These are phyloP conservation scores for Terrapene triunguis DNA, from an alignment of 2,113 vertebrate species.

Conservation along the genomic window DNA sequence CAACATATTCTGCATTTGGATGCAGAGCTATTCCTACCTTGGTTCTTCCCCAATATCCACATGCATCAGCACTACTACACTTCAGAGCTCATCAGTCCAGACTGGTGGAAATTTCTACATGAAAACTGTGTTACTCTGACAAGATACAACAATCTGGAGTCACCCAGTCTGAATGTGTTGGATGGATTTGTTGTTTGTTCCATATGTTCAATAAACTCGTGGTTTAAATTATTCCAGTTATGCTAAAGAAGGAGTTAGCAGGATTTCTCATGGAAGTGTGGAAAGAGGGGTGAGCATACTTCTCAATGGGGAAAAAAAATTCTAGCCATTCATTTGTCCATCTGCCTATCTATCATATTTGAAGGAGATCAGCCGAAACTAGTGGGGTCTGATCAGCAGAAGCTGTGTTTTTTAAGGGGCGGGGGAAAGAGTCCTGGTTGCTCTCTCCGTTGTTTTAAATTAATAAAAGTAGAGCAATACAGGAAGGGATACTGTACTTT, in stretches of 20 bases:
- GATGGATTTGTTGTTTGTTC: neutral
- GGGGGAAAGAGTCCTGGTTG: neutral
- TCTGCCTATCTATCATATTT: neutral
- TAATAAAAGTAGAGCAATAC: neutral
- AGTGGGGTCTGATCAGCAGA: neutral
- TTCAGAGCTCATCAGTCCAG: neutral
- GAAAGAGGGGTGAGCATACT: neutral
- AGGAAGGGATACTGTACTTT: neutral
- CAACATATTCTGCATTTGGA: neutral
- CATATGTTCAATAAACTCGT: neutral
- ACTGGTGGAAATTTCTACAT: fast-evolving
- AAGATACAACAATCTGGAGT: neutral
- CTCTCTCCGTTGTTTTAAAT: slow-evolving; percentile 9
- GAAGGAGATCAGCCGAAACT: neutral
- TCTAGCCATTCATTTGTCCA: neutral
- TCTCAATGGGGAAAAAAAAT: neutral
- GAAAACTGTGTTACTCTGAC: neutral
- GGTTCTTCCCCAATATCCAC: fast-evolving
- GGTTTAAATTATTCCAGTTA: neutral
- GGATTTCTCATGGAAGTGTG: neutral
- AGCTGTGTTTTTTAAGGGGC: neutral
- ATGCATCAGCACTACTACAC: neutral
- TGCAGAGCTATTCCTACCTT: neutral
- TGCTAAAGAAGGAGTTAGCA: neutral
- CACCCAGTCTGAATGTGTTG: neutral